These are phyloP conservation scores for Drosophila subpulchrella DNA, from an alignment of 1,140 invertebrate genomes.

Conservation along the genomic window DNA sequence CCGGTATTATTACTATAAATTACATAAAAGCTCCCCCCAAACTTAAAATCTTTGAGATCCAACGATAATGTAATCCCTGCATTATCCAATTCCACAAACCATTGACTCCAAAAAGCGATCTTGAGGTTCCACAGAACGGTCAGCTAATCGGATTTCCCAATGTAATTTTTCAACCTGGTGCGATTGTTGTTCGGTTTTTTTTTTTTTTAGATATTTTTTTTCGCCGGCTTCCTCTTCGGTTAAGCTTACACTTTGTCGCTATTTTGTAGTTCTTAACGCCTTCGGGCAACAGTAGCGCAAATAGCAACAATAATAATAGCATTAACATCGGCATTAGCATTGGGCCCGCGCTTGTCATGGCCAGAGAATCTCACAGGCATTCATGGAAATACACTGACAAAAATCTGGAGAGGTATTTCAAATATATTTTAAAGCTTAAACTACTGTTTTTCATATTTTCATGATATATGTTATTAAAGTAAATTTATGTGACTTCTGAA, in stretches of 20 bases:
- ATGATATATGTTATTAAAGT: background rate
- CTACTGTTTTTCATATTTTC: background rate
- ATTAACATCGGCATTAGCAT: slow-evolving; percentile 52
- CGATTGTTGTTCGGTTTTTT: slow-evolving; percentile 28
- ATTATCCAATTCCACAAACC: slow-evolving; percentile 35
- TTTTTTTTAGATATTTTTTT: slow-evolving; percentile 15
- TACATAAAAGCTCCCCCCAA: background rate
- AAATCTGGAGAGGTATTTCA: background rate
- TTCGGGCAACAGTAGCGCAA: slow-evolving; percentile 46
- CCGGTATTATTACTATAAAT: too few relatives aligned
- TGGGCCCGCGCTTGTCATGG: slow-evolving; percentile 44
- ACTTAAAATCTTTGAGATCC: slow-evolving; percentile 1
- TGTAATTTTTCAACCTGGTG: slow-evolving; percentile 36
- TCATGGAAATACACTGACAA: slow-evolving; percentile 10
- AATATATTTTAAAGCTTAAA: background rate
- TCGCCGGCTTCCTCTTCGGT: slow-evolving; percentile 33
- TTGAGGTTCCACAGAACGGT: slow-evolving; percentile 58
- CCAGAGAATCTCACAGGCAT: slow-evolving; percentile 17
- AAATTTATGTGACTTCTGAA: too few relatives aligned
- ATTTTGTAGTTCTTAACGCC: slow-evolving; percentile 62
- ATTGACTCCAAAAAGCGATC: slow-evolving; percentile 45
- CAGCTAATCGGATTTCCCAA: slow-evolving; percentile 63
- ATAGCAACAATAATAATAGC: slow-evolving; percentile 53
- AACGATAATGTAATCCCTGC: slow-evolving; percentile 43
- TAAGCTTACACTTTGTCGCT: slow-evolving; percentile 68